Evolutionary conservation across 2,888 invertebrate species (phyloP), one percentile per base, ranked within the genome.

Genomic region (Papilio demoleus): DNA sequence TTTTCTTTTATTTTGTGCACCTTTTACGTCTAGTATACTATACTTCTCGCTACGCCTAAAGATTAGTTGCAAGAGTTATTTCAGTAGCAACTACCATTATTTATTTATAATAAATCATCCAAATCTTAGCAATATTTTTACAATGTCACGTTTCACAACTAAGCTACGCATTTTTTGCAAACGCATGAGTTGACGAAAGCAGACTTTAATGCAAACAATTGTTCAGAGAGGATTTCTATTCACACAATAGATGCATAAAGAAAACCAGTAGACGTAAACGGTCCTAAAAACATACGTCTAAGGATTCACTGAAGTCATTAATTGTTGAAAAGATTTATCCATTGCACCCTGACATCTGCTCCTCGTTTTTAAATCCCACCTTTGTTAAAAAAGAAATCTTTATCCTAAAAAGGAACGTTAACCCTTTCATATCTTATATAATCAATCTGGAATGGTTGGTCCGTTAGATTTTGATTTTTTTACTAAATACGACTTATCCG

Each of bases 271-370:
- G 83, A 80, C 72, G 77, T 68, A 72, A 74, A 76, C 71, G 73
- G 72, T 73, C 70, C 70, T 70, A 67, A 58, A 68, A 74, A 74
- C 74, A 75, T 59, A 64, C 47, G 40, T 56, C 69, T 68, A 53
- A 65, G 36, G 34, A 69, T 65, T 40, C 65, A 65, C 56, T 42
- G 47, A 56, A 80, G 82, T 85, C 82, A 88, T 88, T 88, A 87
- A 86, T 87, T 82, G 65, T 69, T 68, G 40, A 56, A 14, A 31
- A 53, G 56, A 62, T 62, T 53, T 53, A 62, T 79, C 72, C 70
- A 74, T 42, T 74, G 53, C 80, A 75, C 78, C 82, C 81, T 81
- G 79, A 76, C 91, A 91, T 88, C 91, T 90, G 91, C 86, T 79
- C 77, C 71, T 73, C 77, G 60, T 61, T 65, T 69, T 65, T 61